Evolutionary conservation across 2,888 invertebrate species (phyloP), one percentile per base, ranked within the genome.

Genomic region (Thecophora atra): DNA sequence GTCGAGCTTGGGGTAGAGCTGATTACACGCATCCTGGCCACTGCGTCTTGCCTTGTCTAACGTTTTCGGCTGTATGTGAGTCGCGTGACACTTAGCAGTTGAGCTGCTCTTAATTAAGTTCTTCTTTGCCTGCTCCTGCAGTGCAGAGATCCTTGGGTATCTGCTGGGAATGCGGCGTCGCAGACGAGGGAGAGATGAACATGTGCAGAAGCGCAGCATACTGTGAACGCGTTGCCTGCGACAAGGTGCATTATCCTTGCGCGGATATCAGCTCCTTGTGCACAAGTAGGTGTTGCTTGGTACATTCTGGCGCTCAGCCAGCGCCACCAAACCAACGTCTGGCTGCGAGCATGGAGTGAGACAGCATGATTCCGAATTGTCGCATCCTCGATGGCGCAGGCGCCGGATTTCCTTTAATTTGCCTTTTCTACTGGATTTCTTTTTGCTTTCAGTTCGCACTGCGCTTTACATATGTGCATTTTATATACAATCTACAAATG

Each of bases 371-470:
- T 21, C 52, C 54, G 65, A 74, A 66, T 28, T 70, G 44, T 58
- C 60, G 65, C 67, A 54, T 52, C 62, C 58, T 71, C 52, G 21
- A 74, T 66, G 70, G 72, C 74, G 74, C 74, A 64, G 52, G 74
- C 74, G 74, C 74, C 54, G 72, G 62, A 64, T 68, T 74, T 70
- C 51, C 28, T 30, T 51, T 63, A 8, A 54, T 68, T 62, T 62
- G 19, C 7, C 17, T 52, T 70, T 56, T 37, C 64, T 64, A 5
- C 28, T n/a, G 7, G 19, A 19, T 15, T 3, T 56, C 6, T n/a
- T 58, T 58, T 44, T 21, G 17, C 28, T 26, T 24, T 58, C 28
- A 58, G 26, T 58, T 47, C 47, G 28, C 13, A 24, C 58, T 2
- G 11, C 1, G 26, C 17, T 4, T 13, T 56, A 6, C 24, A 11